Evolutionary conservation across 2,888 invertebrate genomes (phyloP), one percentile per base, ranked within the genome.

Genomic region (Tenthredo amoena): DNA sequence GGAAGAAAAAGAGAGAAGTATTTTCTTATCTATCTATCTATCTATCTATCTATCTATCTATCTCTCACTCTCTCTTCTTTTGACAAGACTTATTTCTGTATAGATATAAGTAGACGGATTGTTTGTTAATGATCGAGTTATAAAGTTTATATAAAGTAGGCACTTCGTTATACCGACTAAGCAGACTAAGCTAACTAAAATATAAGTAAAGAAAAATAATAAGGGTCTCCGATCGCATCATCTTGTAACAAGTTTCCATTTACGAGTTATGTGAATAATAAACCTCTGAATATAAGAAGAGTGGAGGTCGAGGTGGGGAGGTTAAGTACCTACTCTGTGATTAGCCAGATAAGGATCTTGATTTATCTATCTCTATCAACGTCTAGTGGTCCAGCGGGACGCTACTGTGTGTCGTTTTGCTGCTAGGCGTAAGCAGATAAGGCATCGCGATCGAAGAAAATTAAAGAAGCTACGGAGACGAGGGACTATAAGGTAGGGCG

Each of bases 261-360:
- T 2, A 50, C n/a, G 15, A 43, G 47, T 21, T 37, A 50, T 34
- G 21, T 10, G 81, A 37, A 58, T 81, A 62, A 40, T 40, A 62
- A 81, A 40, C 50, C 31, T 31, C 2, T 50, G 50, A 47, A 77
- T 31, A 77, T 77, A 12, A 50, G 26, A 40, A 21, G 10, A 9
- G 62, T 40, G 62, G 37, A 37, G 65, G 37, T 10, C 21, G 43
- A 55, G 47, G 9, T 43, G 83, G 50, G n/a, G 68, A 83, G 68
- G 68, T 83, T 47, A 43, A 65, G 68, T 65, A 62, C 81, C 43
- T 62, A 71, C 81, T 83, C 84, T 87, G 85, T 88, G 91, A 91
- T 91, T 90, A 90, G 88, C 86, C 82, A 85, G 90, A 90, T 91
- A 89, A 84, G 86, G 86, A 91, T 91, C 90, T 90, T 89, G 89